A percentile compares a stretch with the other conserved stretches of the same genome.
Conservation (phyloP, 2,113 vertebrate genomes). For the Copsychus sechellarum region DNA sequence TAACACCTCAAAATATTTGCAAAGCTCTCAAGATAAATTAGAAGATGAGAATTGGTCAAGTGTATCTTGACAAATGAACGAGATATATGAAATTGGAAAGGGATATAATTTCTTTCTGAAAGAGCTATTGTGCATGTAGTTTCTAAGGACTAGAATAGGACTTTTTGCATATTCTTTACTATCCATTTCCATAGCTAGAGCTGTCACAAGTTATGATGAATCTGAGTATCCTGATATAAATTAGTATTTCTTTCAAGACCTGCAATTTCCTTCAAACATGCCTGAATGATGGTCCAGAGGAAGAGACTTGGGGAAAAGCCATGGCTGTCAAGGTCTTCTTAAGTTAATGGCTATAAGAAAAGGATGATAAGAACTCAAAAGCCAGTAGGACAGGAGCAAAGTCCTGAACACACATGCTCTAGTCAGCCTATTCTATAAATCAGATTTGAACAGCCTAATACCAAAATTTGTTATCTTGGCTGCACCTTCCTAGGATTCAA, state of each 20-base stretch:
- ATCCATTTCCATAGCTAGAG: background rate
- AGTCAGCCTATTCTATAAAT: background rate
- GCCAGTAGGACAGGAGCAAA: background rate
- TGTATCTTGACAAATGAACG: slow-evolving; percentile 7
- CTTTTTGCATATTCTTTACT: background rate
- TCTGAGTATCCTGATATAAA: background rate
- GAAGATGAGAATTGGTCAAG: background rate
- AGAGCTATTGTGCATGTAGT: background rate
- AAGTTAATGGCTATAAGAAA: background rate
- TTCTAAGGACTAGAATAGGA: background rate
- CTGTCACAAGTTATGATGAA: background rate
- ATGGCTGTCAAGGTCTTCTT: background rate
- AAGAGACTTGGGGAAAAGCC: background rate
- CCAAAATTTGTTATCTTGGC: background rate
- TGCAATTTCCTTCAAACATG: background rate
- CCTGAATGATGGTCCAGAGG: background rate
- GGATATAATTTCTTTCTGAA: background rate
- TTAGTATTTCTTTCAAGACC: background rate
- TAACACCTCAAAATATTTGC: slow-evolving; percentile 10
- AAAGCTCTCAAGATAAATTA: background rate
- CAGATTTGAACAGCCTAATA: background rate
- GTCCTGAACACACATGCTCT: background rate
- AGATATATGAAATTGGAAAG: background rate
- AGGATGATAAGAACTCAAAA: background rate
- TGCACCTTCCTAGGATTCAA: background rate